A percentile compares a stretch with the other conserved stretches of the same genome.
phyloP scores from a whole-genome alignment of 2,888 invertebrate species.

The Hyalella azteca region DNA sequence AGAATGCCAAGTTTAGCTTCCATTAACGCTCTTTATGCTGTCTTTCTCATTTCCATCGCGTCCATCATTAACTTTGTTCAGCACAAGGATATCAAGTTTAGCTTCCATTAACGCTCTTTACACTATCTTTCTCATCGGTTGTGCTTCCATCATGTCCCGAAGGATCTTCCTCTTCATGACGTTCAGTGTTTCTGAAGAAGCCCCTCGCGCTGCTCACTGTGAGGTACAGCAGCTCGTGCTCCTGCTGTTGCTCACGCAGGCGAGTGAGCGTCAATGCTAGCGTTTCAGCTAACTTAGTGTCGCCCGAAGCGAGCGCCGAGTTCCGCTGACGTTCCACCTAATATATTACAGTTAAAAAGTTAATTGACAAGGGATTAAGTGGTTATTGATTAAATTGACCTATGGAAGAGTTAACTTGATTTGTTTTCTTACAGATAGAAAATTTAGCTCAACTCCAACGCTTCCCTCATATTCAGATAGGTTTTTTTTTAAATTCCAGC shows the following conservation, averaged over 20 bases:
- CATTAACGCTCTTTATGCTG: not conserved
- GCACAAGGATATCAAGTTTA: not conserved
- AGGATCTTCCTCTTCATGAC: not conserved
- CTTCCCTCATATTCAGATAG: too few species aligned
- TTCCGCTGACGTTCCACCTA: slow-evolving; percentile 60
- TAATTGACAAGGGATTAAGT: too few species aligned
- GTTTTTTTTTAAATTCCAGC: too few species aligned
- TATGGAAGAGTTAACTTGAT: too few species aligned
- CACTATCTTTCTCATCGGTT: slow-evolving; percentile 14
- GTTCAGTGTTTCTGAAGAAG: slow-evolving; percentile 19
- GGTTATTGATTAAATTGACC: too few species aligned
- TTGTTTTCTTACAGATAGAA: too few species aligned
- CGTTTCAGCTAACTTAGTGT: slow-evolving; percentile 90
- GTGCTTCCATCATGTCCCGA: not conserved
- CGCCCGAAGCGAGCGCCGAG: slow-evolving; percentile 64
- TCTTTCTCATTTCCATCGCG: too few species aligned
- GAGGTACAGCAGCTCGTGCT: slow-evolving; percentile 88
- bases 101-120: slow-evolving; percentile 1
- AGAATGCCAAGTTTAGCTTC: too few species aligned
- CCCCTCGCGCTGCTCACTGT: slow-evolving; percentile 84
- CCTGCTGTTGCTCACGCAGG: slow-evolving; percentile 77
- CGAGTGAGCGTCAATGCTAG: slow-evolving; percentile 86
- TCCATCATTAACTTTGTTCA: not conserved
- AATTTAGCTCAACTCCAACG: too few species aligned
- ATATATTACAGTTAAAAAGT: too few species aligned